Conservation (phyloP, 2,888 invertebrate genomes). For the Phoenoteleia sp. region DNA sequence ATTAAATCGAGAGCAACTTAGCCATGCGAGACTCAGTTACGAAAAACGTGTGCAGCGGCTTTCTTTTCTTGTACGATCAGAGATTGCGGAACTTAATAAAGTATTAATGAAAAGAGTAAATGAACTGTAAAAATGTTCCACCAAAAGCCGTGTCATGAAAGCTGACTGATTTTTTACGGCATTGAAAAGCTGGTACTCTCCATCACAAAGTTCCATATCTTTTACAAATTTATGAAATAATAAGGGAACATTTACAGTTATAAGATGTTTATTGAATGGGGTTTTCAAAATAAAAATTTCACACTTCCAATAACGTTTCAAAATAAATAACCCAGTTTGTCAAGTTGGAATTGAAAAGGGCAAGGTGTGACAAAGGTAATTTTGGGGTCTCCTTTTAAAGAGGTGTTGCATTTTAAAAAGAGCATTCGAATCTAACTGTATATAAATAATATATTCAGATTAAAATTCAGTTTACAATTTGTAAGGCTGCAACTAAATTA, state of each 20-base stretch:
- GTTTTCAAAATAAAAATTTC: not conserved
- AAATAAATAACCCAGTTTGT: conserved; percentile 7
- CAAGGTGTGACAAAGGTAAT: conserved; percentile 10
- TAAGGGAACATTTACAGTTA: too few relatives aligned
- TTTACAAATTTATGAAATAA: too few relatives aligned
- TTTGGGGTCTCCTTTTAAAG: too few relatives aligned
- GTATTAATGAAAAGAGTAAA: conserved; percentile 9
- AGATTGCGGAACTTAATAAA: not conserved
- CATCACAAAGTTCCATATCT: too few relatives aligned
- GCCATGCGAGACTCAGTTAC: conserved; percentile 46
- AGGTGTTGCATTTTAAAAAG: too few relatives aligned
- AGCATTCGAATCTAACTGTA: not conserved
- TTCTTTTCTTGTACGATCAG: conserved; percentile 21
- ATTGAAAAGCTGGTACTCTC: too few relatives aligned
- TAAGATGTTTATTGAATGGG: too few relatives aligned
- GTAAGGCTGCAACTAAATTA: not conserved
- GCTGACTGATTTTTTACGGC: too few relatives aligned
- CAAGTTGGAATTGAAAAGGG: not conserved
- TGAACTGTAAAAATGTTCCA: conserved; percentile 15
- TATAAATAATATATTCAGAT: too few relatives aligned
- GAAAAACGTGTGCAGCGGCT: conserved; percentile 23
- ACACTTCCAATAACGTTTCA: not conserved
- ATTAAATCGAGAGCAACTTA: too few relatives aligned
- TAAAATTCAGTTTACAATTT: not conserved
- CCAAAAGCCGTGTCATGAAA: too few relatives aligned